phyloP scores from a whole-genome alignment of 2,888 invertebrate genomes.

The Apeira syringaria region DNA sequence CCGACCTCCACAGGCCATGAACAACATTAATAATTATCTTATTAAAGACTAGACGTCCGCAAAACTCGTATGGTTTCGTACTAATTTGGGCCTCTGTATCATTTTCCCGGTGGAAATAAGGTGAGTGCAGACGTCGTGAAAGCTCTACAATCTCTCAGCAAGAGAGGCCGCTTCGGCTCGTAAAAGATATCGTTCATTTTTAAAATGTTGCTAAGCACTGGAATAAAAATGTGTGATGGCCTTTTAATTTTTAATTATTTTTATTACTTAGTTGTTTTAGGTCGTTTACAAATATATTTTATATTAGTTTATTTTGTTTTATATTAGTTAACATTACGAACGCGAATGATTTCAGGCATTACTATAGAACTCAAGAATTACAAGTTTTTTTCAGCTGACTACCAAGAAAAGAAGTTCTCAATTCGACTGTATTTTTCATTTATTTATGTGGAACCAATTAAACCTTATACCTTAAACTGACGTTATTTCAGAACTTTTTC shows the following conservation, averaged over 20 bases:
- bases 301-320: too few species aligned
- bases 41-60: slow-evolving; percentile 2
- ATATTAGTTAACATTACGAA: too few species aligned
- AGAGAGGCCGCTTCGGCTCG: slow-evolving; percentile 24
- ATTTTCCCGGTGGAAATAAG: slow-evolving; percentile 45
- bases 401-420: too few species aligned
- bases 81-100: slow-evolving; percentile 28
- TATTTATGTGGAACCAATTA: too few species aligned
- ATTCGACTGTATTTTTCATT: too few species aligned
- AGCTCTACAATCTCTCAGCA: slow-evolving; percentile 31
- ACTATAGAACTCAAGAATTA: too few species aligned
- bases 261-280: not conserved
- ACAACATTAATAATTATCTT: not conserved
- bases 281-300: too few species aligned
- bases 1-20: too few species aligned
- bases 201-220: slow-evolving; percentile 11
- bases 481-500: too few species aligned
- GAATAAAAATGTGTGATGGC: not conserved
- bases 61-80: slow-evolving; percentile 17
- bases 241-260: slow-evolving; percentile 3
- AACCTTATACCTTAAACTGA: too few species aligned
- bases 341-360: too few species aligned
- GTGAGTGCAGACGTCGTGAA: slow-evolving; percentile 36
- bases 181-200: slow-evolving; percentile 19
- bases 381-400: too few species aligned